phyloP scores from a whole-genome alignment of 2,888 invertebrate species.

The Anodontia alba region DNA sequence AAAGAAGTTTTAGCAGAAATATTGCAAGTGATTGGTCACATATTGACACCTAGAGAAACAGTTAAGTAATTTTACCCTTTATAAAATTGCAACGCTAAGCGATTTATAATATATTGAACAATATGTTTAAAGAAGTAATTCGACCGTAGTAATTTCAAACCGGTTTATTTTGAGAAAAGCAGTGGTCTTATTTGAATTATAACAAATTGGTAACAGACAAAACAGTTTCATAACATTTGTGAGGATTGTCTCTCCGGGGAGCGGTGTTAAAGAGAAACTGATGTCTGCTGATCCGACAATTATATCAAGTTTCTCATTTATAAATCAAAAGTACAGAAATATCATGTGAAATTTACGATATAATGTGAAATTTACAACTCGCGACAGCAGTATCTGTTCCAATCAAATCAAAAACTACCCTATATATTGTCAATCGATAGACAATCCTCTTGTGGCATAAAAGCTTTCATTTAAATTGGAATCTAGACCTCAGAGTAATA shows the following conservation, averaged over 20 bases:
- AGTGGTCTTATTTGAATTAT: neutral
- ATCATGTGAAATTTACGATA: too few species aligned
- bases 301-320: neutral
- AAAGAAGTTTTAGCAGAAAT: too few species aligned
- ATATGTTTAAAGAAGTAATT: neutral
- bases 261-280: neutral
- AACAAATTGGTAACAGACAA: neutral
- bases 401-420: neutral
- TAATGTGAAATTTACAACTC: neutral
- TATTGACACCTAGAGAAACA: too few species aligned
- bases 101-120: neutral
- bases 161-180: neutral
- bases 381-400: neutral
- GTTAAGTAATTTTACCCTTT: too few species aligned
- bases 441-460: neutral
- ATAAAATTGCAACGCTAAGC: too few species aligned
- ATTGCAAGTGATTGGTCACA: too few species aligned
- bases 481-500: neutral
- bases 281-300: neutral
- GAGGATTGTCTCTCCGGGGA: neutral
- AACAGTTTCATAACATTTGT: neutral
- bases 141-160: neutral
- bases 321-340: neutral
- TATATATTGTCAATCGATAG: neutral
- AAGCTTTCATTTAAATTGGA: constrained; percentile 11